A percentile compares a stretch with the other conserved stretches of the same genome.
phyloP scores from a whole-genome alignment of 2,888 invertebrate genomes.

The Gisinianus flammeolus region DNA sequence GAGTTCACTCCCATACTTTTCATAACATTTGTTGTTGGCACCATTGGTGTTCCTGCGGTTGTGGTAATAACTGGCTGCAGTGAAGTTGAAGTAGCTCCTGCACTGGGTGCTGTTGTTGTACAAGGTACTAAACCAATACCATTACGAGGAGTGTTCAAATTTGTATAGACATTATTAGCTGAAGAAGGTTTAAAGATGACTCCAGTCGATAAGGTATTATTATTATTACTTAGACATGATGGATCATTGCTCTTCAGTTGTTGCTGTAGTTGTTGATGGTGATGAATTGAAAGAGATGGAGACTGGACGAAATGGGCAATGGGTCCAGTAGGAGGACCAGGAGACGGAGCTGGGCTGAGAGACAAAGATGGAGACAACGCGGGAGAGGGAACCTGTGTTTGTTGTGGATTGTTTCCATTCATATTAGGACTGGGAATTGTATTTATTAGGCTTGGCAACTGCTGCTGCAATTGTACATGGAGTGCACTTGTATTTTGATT shows the following conservation, averaged over 20 bases:
- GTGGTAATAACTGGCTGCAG: conserved; percentile 56
- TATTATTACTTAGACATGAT: neutral
- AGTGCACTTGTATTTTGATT: conserved; percentile 61
- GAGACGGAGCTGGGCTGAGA: conserved; percentile 18
- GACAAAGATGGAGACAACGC: conserved; percentile 20
- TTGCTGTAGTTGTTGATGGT: neutral
- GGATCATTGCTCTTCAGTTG: neutral
- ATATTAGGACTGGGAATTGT: neutral
- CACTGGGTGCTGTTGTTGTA: conserved; percentile 43
- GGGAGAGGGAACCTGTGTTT: conserved; percentile 21
- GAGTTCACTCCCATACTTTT: too few species aligned
- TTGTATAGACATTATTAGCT: conserved; percentile 15
- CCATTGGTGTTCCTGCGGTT: too few species aligned
- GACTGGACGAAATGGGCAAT: conserved; percentile 15
- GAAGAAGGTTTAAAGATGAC: neutral
- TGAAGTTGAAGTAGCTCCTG: conserved; percentile 55
- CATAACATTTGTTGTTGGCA: neutral
- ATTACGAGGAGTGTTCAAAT: neutral
- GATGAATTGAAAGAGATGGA: neutral
- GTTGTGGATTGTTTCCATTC: neutral
- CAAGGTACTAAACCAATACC: conserved; percentile 42
- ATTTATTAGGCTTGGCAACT: conserved; percentile 58
- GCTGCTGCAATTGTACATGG: conserved; percentile 60
- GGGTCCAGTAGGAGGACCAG: conserved; percentile 13
- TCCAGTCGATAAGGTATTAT: neutral